A percentile compares a stretch with the other conserved stretches of the same genome.
phyloP scores from a whole-genome alignment of 2,797 vertebrate species.

The Erethizon dorsatum region DNA sequence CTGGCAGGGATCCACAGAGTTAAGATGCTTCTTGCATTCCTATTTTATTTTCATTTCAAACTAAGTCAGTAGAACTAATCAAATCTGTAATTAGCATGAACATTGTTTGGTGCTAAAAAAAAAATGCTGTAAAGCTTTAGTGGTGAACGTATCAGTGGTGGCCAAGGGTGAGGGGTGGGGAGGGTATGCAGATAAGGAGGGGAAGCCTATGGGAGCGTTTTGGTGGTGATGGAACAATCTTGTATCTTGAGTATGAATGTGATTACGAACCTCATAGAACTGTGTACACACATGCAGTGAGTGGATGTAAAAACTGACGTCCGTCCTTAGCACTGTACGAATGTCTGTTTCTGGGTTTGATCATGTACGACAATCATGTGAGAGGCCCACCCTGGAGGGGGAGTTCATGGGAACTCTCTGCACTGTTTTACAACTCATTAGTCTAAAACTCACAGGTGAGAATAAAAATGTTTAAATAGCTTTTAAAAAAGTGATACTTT shows the following conservation, averaged over 20 bases:
- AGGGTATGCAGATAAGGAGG: no score
- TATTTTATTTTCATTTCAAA: constrained; percentile 59
- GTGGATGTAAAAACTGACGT: background rate
- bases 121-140: background rate
- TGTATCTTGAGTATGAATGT: background rate
- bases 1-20: background rate
- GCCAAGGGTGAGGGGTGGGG: background rate
- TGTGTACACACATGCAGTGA: accelerated
- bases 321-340: no score
- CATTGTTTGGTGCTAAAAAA: constrained; percentile 25
- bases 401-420: background rate
- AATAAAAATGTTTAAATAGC: background rate
- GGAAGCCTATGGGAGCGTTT: background rate
- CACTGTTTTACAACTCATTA: background rate
- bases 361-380: accelerated
- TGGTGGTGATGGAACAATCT: background rate
- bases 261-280: background rate
- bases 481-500: background rate
- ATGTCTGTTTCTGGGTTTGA: background rate
- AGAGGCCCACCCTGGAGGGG: background rate
- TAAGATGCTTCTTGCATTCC: constrained; percentile 16
- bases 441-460: background rate
- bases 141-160: background rate
- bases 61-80: background rate
- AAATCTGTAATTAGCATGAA: background rate